Conservation (phyloP, 1,140 invertebrate species). For the Neodiprion pinetum region DNA sequence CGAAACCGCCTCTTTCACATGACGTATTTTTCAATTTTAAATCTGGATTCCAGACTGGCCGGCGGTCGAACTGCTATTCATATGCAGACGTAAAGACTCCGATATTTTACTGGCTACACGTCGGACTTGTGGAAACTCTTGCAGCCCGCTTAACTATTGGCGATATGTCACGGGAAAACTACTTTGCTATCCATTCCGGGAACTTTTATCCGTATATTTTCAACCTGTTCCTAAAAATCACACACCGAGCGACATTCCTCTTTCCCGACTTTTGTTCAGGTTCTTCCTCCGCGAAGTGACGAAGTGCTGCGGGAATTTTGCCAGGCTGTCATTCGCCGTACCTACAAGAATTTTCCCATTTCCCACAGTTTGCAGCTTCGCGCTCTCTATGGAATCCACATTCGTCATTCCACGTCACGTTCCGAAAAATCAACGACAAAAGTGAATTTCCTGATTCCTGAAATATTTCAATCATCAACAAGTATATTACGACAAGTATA, state of each 20-base stretch:
- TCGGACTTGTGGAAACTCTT: neutral
- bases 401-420: no score
- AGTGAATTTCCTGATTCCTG: no score
- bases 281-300: neutral
- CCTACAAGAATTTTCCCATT: neutral
- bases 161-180: neutral
- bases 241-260: neutral
- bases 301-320: constrained; percentile 3
- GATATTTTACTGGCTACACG: neutral
- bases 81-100: constrained; percentile 1
- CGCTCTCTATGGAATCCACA: no score
- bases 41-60: constrained; percentile 1
- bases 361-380: no score
- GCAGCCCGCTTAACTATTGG: neutral
- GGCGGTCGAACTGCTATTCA: constrained; percentile 1
- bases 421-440: no score
- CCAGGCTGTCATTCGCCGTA: neutral
- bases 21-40: constrained; percentile 3
- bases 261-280: neutral
- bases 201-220: constrained; percentile 6
- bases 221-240: neutral
- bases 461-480: no score
- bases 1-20: neutral
- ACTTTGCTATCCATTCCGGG: neutral
- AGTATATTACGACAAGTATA: no score